A percentile compares a stretch with the other conserved stretches of the same genome.
Conservation (phyloP, 2,888 invertebrate species). For the Lasioglossum vierecki region DNA sequence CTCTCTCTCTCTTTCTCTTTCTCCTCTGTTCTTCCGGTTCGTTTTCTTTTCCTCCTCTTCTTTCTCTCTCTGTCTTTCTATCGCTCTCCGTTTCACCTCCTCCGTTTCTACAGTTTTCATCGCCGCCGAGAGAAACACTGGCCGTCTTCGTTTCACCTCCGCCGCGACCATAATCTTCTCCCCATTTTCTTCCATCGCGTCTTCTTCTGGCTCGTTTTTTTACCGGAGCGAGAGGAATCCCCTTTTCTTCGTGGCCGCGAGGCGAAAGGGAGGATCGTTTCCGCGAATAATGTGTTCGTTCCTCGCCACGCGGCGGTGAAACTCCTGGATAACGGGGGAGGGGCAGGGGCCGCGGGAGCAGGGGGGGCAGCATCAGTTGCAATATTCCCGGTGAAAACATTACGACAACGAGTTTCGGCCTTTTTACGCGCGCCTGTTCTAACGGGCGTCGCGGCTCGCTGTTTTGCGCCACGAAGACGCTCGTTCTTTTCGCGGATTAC, state of each 20-base stretch:
- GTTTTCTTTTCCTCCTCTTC: conserved; percentile 28
- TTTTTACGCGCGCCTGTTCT: conserved; percentile 52
- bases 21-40: conserved; percentile 14
- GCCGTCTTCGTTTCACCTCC: conserved; percentile 46
- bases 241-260: conserved; percentile 65
- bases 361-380: conserved; percentile 53
- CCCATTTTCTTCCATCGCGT: conserved; percentile 50
- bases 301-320: conserved; percentile 56
- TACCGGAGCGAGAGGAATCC: conserved; percentile 51
- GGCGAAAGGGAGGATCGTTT: conserved; percentile 72
- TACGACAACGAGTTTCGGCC: conserved; percentile 61
- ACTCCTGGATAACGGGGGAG: conserved; percentile 48
- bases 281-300: conserved; percentile 70
- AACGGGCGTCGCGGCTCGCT: conserved; percentile 25
- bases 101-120: conserved; percentile 39
- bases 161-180: conserved; percentile 44
- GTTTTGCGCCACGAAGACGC: conserved; percentile 24
- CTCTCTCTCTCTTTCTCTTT: conserved; percentile 66
- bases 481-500: conserved; percentile 32
- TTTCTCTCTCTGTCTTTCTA: conserved; percentile 2
- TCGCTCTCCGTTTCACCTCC: conserved; percentile 19
- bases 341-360: background rate
- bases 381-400: conserved; percentile 67
- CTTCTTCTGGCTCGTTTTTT: conserved; percentile 44
- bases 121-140: conserved; percentile 35